phyloP scores from a whole-genome alignment of 2,888 invertebrate species.

The Melieria crassipennis region DNA sequence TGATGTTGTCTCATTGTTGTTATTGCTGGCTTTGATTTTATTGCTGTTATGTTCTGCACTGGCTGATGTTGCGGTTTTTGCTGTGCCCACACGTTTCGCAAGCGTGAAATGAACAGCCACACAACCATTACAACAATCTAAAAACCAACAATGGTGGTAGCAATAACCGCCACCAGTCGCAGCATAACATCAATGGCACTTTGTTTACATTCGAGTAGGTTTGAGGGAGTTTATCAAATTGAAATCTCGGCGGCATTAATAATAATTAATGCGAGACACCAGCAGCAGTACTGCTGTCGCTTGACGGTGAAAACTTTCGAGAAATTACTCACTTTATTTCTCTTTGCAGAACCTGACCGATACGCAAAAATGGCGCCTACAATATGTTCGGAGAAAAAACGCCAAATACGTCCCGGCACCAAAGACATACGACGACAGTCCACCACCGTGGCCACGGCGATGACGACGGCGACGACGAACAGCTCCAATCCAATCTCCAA shows the following conservation, averaged over 20 bases:
- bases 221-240: too few relatives aligned
- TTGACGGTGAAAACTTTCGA: too few relatives aligned
- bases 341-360: conserved; percentile 1
- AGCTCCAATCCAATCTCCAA: too few relatives aligned
- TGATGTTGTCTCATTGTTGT: conserved; percentile 1
- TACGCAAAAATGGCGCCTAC: conserved; percentile 60
- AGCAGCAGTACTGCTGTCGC: too few relatives aligned
- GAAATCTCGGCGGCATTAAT: too few relatives aligned
- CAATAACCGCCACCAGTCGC: too few relatives aligned
- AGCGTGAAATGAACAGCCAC: too few relatives aligned
- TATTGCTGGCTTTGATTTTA: background rate
- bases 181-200: too few relatives aligned
- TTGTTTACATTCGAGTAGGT: too few relatives aligned
- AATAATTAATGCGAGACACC: too few relatives aligned
- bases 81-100: background rate
- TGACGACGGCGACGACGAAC: background rate
- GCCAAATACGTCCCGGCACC: conserved; percentile 47
- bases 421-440: conserved; percentile 23
- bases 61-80: background rate
- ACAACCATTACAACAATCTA: background rate
- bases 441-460: conserved; percentile 3
- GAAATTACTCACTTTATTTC: background rate
- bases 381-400: conserved; percentile 62
- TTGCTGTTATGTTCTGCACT: background rate
- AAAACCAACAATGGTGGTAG: background rate